These are phyloP conservation scores for Petrolisthes cinctipes DNA, from an alignment of 2,888 invertebrate genomes.

Conservation along the genomic window DNA sequence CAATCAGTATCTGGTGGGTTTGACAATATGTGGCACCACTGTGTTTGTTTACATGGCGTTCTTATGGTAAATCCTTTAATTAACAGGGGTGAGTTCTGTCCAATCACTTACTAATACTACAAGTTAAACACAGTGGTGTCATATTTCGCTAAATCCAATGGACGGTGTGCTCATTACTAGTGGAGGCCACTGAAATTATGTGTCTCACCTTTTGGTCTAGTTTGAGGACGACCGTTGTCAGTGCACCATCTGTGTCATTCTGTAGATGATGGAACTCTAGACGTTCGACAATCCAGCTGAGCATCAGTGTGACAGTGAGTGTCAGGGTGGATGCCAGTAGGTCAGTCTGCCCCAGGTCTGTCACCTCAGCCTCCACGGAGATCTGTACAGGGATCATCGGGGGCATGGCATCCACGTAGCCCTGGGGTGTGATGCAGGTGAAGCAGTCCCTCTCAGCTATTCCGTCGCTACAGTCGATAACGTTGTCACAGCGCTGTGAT, in stretches of 20 bases:
- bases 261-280: slow-evolving; percentile 35
- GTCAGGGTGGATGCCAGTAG: slow-evolving; percentile 23
- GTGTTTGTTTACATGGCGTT: no score
- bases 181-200: no score
- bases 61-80: no score
- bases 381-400: slow-evolving; percentile 29
- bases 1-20: no score
- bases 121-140: background rate
- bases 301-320: slow-evolving; percentile 9
- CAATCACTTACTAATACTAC: no score
- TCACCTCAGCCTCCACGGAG: slow-evolving; percentile 20
- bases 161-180: no score
- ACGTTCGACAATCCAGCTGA: slow-evolving; percentile 36
- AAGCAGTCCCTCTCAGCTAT: slow-evolving; percentile 31
- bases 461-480: slow-evolving; percentile 37
- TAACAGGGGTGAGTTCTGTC: no score
- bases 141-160: no score
- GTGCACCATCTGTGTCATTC: background rate
- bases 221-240: slow-evolving; percentile 5
- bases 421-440: slow-evolving; percentile 18
- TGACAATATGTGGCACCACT: no score
- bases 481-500: slow-evolving; percentile 23
- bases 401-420: slow-evolving; percentile 31
- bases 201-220: background rate
- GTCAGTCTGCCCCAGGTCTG: slow-evolving; percentile 17